Evolutionary conservation across 2,113 vertebrate species (phyloP).

Genomic region (Sinocyclocheilus anophthalmus): DNA sequence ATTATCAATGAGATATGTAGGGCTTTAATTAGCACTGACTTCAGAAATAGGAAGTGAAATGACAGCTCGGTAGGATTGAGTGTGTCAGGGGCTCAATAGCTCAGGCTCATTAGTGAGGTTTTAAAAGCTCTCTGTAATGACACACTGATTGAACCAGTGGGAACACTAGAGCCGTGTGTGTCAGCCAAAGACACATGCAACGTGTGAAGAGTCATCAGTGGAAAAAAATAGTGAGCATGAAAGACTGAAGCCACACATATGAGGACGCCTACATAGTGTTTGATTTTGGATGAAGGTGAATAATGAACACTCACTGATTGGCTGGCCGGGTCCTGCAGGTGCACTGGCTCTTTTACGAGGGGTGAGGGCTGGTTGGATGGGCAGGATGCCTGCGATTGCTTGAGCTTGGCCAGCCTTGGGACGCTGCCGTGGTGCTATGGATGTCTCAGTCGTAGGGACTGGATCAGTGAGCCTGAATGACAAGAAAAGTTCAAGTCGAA

Average conservation of each 20-base stretch:
- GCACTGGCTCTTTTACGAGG: conserved; percentile 88
- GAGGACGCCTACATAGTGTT: background rate
- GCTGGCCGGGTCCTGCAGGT: conserved; percentile 72
- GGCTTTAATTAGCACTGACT: background rate
- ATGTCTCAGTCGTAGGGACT: conserved; percentile 91
- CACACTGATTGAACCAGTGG: conserved; percentile 39
- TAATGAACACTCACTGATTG: conserved; percentile 70
- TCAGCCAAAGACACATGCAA: conserved; percentile 23
- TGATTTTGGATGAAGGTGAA: background rate
- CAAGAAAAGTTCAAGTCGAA: background rate
- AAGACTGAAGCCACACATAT: background rate
- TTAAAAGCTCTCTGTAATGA: conserved; percentile 38
- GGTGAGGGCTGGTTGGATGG: conserved; percentile 93
- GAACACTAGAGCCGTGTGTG: conserved; percentile 28
- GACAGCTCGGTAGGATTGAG: conserved; percentile 18
- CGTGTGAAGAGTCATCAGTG: background rate
- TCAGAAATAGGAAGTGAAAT: conserved; percentile 26
- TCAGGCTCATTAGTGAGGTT: conserved; percentile 23
- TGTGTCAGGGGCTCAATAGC: conserved; percentile 30
- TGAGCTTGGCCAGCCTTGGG: conserved; percentile 95
- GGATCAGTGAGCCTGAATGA: conserved; percentile 88
- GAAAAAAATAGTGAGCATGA: background rate
- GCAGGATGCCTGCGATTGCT: conserved; percentile 89
- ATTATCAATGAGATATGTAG: background rate
- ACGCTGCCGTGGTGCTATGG: conserved; percentile 94